These are phyloP conservation scores for Trematomus bernacchii DNA, from an alignment of 2,797 vertebrate species.

Conservation along the genomic window DNA sequence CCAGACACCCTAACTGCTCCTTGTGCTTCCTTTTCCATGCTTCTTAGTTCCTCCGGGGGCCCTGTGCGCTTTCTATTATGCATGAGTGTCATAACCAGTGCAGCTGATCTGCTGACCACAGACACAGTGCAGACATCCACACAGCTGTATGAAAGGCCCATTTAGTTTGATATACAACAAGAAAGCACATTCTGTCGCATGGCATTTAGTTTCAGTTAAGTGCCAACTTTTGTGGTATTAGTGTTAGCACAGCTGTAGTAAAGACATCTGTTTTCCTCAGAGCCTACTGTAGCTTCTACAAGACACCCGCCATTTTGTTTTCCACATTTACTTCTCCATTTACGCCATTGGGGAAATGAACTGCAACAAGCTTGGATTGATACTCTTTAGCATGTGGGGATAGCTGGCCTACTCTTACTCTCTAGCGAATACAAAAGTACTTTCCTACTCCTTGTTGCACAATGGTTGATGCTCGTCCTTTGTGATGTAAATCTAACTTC, in stretches of 20 bases:
- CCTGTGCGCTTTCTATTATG: slow-evolving; percentile 61
- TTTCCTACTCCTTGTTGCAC: not conserved
- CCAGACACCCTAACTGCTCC: slow-evolving; percentile 42
- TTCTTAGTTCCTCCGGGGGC: slow-evolving; percentile 35
- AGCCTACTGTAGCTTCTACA: not conserved
- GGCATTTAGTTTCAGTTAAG: not conserved
- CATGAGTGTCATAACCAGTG: slow-evolving; percentile 65
- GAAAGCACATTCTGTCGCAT: slow-evolving; percentile 4
- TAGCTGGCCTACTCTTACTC: not conserved
- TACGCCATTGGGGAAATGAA: not conserved
- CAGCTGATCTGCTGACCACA: slow-evolving; percentile 49
- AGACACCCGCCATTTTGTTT: not conserved
- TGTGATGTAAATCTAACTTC: not conserved
- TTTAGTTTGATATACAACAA: slow-evolving; percentile 35
- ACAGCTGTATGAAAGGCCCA: slow-evolving; percentile 14
- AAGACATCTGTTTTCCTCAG: not conserved
- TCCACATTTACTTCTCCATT: not conserved
- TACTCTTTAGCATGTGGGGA: not conserved
- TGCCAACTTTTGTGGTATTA: not conserved
- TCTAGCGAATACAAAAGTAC: not conserved
- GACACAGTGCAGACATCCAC: slow-evolving; percentile 32
- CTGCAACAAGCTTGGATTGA: not conserved
- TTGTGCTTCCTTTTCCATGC: slow-evolving; percentile 24
- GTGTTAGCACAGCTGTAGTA: not conserved
- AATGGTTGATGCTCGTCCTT: not conserved